Evolutionary conservation across 2,113 vertebrate species (phyloP), one percentile per base, ranked within the genome.

Genomic region (Myxocyprinus asiaticus): DNA sequence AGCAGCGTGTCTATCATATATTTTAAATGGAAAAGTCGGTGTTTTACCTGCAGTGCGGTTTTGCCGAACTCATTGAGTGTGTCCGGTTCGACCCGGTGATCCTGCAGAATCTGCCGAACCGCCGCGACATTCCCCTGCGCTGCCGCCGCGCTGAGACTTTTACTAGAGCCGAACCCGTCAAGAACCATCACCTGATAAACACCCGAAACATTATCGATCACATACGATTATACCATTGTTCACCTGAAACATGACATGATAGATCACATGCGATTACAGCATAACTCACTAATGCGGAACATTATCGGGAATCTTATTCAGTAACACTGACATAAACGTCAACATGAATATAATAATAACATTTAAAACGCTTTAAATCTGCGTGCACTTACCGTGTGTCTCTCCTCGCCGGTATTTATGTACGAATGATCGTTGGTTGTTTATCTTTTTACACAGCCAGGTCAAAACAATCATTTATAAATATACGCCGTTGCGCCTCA

Each of bases 1-100:
- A 65, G 6, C 17, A 8, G 7, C 5, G 3, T 73, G 2, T 11
- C 7, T 6, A 7, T 12, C 0, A 12, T 10, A 48, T 10, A 1
- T 12, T 33, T 33, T 33, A 33, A 33, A 33, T 1, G 5, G 1
- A 22, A 10, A 3, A 3, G 22, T 33, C 22, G 22, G 22, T 33
- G 22, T n/a, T 66, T 85, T 75, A 97, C 96, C 95, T 97, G 95
- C 61, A 97, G 85, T 5, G 96, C 95, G 0, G 95, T 96, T 83
- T 89, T 93, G 68, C 94, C 94, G 62, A 95, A 97, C 78, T 95
- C 92, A 50, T 97, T 96, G 22, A 88, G 83, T 4, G 92, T 90
- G 67, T 97, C 94, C 0, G 95, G 94, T 65, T 94, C 93, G 59
- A 96, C 90, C 68, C 93, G 83, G 78, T 92, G 91, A 64, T 93